Percentiles rank a stretch among this genome's conserved stretches.
phyloP scores from a whole-genome alignment of 2,113 vertebrate species.

The Anoplopoma fimbria region DNA sequence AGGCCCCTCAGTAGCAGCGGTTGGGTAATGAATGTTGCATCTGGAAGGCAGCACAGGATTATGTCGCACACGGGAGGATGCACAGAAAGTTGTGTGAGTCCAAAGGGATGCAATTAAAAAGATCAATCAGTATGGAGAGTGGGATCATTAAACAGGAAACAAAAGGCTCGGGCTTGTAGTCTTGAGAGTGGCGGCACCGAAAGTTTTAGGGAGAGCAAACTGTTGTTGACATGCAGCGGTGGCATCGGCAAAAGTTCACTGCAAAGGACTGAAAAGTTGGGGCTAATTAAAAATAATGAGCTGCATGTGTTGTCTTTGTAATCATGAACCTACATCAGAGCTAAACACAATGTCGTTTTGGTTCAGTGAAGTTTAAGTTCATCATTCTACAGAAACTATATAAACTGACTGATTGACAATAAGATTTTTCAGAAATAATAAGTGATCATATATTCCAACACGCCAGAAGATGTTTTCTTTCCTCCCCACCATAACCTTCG shows the following conservation, averaged over 20 bases:
- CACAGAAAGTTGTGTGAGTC: slow-evolving; percentile 51
- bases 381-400: neutral
- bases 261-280: slow-evolving; percentile 7
- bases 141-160: slow-evolving; percentile 70
- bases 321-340: neutral
- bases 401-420: neutral
- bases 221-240: slow-evolving; percentile 36
- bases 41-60: slow-evolving; percentile 40
- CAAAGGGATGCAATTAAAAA: slow-evolving; percentile 78
- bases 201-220: slow-evolving; percentile 45
- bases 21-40: slow-evolving; percentile 45
- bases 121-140: slow-evolving; percentile 46
- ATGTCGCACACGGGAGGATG: slow-evolving; percentile 54
- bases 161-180: slow-evolving; percentile 27
- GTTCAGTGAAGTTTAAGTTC: neutral
- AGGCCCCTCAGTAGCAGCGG: slow-evolving; percentile 17
- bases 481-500: neutral
- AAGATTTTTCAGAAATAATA: no score
- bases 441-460: neutral
- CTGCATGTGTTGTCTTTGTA: slow-evolving; percentile 12
- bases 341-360: slow-evolving; percentile 1
- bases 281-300: slow-evolving; percentile 66
- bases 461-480: neutral
- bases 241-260: neutral
- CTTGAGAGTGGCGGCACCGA: slow-evolving; percentile 10